Evolutionary conservation across 1,140 invertebrate species (phyloP).

Genomic region (Homarus americanus): DNA sequence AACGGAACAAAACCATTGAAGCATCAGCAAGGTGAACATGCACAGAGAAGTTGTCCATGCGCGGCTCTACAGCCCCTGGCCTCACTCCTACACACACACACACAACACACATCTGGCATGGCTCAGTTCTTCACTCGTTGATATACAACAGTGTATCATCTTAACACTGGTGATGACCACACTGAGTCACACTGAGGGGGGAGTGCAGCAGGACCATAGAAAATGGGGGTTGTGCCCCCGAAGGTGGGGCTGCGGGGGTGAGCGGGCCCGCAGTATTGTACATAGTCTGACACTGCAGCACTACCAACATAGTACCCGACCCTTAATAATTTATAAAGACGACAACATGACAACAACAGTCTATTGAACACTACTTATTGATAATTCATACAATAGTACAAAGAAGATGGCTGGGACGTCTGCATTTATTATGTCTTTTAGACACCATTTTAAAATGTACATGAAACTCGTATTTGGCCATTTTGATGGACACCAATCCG

Average conservation of each 20-base stretch:
- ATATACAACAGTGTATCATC: conserved; percentile 30
- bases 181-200: conserved; percentile 45
- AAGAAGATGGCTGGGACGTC: conserved; percentile 71
- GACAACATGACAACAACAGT: conserved; percentile 72
- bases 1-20: conserved; percentile 69
- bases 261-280: conserved; percentile 56
- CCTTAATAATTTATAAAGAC: conserved; percentile 71
- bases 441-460: conserved; percentile 69
- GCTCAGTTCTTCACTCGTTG: conserved; percentile 43
- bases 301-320: conserved; percentile 65
- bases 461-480: conserved; percentile 66
- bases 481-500: conserved; percentile 64
- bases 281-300: conserved; percentile 63
- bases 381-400: conserved; percentile 72
- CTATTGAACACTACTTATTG: conserved; percentile 71
- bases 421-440: conserved; percentile 71
- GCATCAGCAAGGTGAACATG: conserved; percentile 63
- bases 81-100: conserved; percentile 1
- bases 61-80: conserved; percentile 22
- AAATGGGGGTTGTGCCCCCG: conserved; percentile 44
- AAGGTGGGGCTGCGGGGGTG: conserved; percentile 41
- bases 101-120: conserved; percentile 42
- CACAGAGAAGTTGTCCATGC: conserved; percentile 45
- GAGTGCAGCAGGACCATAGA: conserved; percentile 58
- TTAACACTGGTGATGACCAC: conserved; percentile 31